Conservation (phyloP, 2,113 vertebrate species). For the Microtus ochrogaster region DNA sequence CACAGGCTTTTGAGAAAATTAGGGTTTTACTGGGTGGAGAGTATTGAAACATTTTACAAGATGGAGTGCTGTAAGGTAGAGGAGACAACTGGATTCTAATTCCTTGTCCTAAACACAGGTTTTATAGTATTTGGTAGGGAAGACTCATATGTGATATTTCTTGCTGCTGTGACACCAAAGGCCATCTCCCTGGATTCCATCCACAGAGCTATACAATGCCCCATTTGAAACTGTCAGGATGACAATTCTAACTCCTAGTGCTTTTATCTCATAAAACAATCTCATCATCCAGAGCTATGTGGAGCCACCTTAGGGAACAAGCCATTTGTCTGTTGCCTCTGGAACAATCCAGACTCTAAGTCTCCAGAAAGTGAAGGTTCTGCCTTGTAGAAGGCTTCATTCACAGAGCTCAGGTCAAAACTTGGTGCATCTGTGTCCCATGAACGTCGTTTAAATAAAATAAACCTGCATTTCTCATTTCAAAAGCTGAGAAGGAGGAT, state of each 20-base stretch:
- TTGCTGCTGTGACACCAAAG: not conserved
- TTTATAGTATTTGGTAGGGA: not conserved
- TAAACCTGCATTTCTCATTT: not conserved
- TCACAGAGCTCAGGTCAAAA: not conserved
- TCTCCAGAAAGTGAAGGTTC: not conserved
- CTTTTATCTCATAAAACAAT: not conserved
- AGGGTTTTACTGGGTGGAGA: not conserved
- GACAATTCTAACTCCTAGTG: not conserved
- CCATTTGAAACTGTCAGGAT: conserved; percentile 12
- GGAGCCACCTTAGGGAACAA: not conserved
- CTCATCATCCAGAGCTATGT: not conserved
- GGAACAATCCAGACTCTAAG: not conserved
- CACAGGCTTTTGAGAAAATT: not conserved
- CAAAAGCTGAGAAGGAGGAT: not conserved
- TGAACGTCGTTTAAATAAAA: not conserved
- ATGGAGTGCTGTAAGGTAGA: not conserved
- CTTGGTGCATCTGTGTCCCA: not conserved
- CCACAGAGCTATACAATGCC: not conserved
- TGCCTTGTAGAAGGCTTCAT: not conserved
- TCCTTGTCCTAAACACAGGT: not conserved
- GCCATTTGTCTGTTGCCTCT: not conserved
- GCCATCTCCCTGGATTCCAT: not conserved
- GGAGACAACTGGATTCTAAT: not conserved
- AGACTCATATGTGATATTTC: not conserved
- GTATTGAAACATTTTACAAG: not conserved